These are phyloP conservation scores for Pasiphila rectangulata DNA, from an alignment of 2,888 invertebrate species.

Conservation along the genomic window DNA sequence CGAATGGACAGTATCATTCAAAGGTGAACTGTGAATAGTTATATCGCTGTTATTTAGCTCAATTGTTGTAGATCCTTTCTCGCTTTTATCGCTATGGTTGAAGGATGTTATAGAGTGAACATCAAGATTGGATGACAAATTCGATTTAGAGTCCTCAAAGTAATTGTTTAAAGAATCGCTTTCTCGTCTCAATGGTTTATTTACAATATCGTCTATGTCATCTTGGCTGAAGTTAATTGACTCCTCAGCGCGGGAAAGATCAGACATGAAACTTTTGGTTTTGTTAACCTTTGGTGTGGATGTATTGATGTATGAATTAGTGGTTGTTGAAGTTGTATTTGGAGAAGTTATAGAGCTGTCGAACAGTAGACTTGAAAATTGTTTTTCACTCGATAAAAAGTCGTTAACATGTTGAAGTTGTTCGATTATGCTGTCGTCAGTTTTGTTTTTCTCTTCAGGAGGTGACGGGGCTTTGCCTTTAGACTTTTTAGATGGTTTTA, in stretches of 20 bases:
- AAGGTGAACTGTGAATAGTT: slow-evolving; percentile 86
- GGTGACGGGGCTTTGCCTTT: slow-evolving; percentile 89
- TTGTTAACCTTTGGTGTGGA: slow-evolving; percentile 75
- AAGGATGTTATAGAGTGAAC: slow-evolving; percentile 67
- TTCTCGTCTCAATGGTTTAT: slow-evolving; percentile 72
- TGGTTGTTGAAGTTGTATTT: slow-evolving; percentile 40
- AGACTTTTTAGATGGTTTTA: slow-evolving; percentile 77
- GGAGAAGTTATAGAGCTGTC: slow-evolving; percentile 37
- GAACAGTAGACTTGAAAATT: slow-evolving; percentile 63
- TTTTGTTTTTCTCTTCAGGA: slow-evolving; percentile 80
- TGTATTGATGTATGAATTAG: slow-evolving; percentile 60
- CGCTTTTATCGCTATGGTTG: slow-evolving; percentile 74
- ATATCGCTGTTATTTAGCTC: slow-evolving; percentile 88
- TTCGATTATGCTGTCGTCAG: slow-evolving; percentile 72
- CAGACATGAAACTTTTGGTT: slow-evolving; percentile 46
- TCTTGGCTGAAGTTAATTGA: slow-evolving; percentile 73
- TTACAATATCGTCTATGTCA: slow-evolving; percentile 78
- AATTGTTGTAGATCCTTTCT: slow-evolving; percentile 83
- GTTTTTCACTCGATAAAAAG: slow-evolving; percentile 68
- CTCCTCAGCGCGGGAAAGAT: slow-evolving; percentile 56
- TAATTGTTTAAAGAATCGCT: slow-evolving; percentile 73
- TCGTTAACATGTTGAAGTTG: slow-evolving; percentile 65
- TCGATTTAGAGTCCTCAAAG: slow-evolving; percentile 72
- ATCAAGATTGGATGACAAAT: slow-evolving; percentile 72
- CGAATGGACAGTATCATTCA: slow-evolving; percentile 72